Evolutionary conservation across 2,888 invertebrate species (phyloP).

Genomic region (Nomada fabriciana): DNA sequence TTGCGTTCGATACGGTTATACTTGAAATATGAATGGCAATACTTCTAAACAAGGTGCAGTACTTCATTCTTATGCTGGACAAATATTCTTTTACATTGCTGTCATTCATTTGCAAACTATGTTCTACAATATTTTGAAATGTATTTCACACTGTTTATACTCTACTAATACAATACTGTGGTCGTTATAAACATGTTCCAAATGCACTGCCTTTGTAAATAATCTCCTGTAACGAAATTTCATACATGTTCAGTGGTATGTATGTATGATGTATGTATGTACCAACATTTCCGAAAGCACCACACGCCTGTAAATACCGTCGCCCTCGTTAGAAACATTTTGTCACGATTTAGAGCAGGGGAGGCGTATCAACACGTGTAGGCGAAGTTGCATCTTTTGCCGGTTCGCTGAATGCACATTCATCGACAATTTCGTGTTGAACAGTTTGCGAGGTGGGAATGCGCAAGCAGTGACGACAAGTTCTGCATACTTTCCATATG

Average conservation of each 20-base stretch:
- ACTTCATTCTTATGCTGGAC: too few relatives aligned
- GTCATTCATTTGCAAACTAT: too few relatives aligned
- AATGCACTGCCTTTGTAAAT: neutral
- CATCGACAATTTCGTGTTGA: conserved; percentile 74
- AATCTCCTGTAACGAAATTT: neutral
- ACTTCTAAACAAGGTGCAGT: too few relatives aligned
- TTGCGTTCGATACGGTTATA: too few relatives aligned
- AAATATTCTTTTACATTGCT: too few relatives aligned
- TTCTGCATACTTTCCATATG: conserved; percentile 64
- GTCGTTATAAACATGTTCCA: too few relatives aligned
- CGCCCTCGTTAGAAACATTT: conserved; percentile 24
- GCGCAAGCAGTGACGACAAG: conserved; percentile 57
- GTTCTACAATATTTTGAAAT: too few relatives aligned
- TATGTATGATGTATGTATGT: too few relatives aligned
- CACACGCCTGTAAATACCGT: neutral
- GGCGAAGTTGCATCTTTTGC: conserved; percentile 67
- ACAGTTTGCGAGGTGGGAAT: conserved; percentile 65
- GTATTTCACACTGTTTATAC: too few relatives aligned
- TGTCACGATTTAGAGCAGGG: conserved; percentile 38
- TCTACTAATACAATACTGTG: too few relatives aligned
- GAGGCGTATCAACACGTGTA: conserved; percentile 70
- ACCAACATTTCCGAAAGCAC: neutral
- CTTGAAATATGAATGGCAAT: too few relatives aligned
- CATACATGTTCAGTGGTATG: too few relatives aligned
- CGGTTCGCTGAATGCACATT: conserved; percentile 73